phyloP scores from a whole-genome alignment of 2,797 vertebrate species.

The Etheostoma perlongum region DNA sequence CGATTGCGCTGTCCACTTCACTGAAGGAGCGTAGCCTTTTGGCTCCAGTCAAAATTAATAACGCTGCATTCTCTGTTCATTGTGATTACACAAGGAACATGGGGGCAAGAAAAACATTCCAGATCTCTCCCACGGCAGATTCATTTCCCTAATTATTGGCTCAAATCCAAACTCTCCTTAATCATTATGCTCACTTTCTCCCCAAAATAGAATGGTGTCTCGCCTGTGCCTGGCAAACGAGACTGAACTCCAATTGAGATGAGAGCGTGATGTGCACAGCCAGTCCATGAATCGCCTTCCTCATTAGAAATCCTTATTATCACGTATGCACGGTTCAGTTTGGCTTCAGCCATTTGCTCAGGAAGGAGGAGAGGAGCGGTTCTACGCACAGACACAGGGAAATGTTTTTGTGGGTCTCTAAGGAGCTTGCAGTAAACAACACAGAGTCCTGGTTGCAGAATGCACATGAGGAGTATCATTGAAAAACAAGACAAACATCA shows the following conservation, averaged over 20 bases:
- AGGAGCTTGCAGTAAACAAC: constrained; percentile 70
- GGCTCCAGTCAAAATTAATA: constrained; percentile 6
- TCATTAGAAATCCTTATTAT: constrained; percentile 68
- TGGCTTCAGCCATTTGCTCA: constrained; percentile 42
- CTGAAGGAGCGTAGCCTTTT: constrained; percentile 12
- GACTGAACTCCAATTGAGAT: constrained; percentile 34
- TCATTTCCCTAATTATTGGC: constrained; percentile 55
- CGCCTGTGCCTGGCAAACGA: constrained; percentile 3
- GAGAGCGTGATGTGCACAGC: constrained; percentile 33
- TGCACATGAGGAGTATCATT: constrained; percentile 38
- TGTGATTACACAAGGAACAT: constrained; percentile 32
- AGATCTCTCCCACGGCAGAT: constrained; percentile 36
- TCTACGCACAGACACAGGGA: constrained; percentile 42
- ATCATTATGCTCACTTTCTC: constrained; percentile 45
- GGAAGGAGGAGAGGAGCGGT: constrained; percentile 6
- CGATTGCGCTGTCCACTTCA: constrained; percentile 7
- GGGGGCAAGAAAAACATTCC: neutral
- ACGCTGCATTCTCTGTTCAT: constrained; percentile 4
- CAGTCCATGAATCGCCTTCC: constrained; percentile 39
- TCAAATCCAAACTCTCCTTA: constrained; percentile 38
- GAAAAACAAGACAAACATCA: constrained; percentile 60
- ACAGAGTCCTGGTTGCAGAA: constrained; percentile 44
- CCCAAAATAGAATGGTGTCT: constrained; percentile 25
- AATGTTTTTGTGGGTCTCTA: constrained; percentile 63
- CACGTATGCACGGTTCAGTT: constrained; percentile 20